These are phyloP conservation scores for Temnothorax nylanderi DNA, from an alignment of 1,140 invertebrate species.

Conservation along the genomic window DNA sequence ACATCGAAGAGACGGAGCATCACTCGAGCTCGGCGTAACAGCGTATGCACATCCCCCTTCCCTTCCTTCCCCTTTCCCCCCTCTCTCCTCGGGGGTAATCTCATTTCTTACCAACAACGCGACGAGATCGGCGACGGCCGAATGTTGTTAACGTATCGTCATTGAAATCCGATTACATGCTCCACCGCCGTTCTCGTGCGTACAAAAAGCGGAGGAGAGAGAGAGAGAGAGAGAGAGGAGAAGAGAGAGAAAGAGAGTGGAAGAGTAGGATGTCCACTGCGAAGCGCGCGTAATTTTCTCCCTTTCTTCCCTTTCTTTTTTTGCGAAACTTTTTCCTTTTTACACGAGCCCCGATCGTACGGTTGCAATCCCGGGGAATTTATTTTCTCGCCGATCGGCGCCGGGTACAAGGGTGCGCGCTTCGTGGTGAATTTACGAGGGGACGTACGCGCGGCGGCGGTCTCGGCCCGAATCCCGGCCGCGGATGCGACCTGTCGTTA, in stretches of 20 bases:
- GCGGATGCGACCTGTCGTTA: conserved; percentile 20
- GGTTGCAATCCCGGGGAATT: conserved; percentile 47
- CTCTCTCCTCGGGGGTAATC: neutral
- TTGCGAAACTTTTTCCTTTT: conserved; percentile 20
- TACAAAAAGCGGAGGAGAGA: neutral
- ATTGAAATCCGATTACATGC: conserved; percentile 59
- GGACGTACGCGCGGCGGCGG: conserved; percentile 10
- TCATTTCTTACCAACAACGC: conserved; percentile 59
- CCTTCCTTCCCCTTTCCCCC: no score
- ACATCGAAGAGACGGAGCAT: conserved; percentile 23
- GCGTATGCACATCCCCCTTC: conserved; percentile 3
- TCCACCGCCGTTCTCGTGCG: conserved; percentile 9
- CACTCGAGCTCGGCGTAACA: neutral
- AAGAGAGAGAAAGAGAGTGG: neutral
- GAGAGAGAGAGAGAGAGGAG: neutral
- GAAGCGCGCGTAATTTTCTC: conserved; percentile 34
- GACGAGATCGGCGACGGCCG: conserved; percentile 46
- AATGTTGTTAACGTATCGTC: conserved; percentile 54
- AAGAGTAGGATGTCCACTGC: neutral
- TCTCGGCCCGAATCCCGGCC: conserved; percentile 21
- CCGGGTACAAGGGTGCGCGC: neutral
- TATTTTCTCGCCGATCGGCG: conserved; percentile 48
- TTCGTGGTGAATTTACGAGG: conserved; percentile 43
- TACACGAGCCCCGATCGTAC: conserved; percentile 16
- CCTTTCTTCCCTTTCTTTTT: neutral